phyloP scores from a whole-genome alignment of 1,140 invertebrate genomes.

The Fopius arisanus region DNA sequence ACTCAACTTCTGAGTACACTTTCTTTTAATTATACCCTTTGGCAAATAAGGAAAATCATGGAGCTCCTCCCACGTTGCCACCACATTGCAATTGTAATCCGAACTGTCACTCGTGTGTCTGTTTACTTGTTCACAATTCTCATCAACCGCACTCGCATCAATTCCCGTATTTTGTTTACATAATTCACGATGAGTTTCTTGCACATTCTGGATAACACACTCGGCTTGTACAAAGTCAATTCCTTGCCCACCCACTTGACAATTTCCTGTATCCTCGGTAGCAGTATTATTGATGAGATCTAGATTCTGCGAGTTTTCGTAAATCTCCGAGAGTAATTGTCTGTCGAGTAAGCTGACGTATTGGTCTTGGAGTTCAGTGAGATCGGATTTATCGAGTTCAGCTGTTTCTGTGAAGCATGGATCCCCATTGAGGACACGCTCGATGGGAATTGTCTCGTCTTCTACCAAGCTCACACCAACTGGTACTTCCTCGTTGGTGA shows the following conservation, averaged over 20 bases:
- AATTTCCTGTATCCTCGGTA: slow-evolving; percentile 12
- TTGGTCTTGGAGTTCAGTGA: slow-evolving; percentile 34
- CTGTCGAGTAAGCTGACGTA: slow-evolving; percentile 35
- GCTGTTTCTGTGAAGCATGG: slow-evolving; percentile 39
- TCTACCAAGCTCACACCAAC: slow-evolving; percentile 1
- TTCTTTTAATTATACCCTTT: slow-evolving; percentile 17
- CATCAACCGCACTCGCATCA: background rate
- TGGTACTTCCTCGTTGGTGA: slow-evolving; percentile 15
- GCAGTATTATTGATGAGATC: slow-evolving; percentile 13
- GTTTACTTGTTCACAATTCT: slow-evolving; percentile 15
- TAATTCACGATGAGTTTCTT: slow-evolving; percentile 12
- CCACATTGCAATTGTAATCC: slow-evolving; percentile 37
- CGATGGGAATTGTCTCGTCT: slow-evolving; percentile 23
- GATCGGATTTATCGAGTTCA: slow-evolving; percentile 36
- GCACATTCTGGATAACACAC: slow-evolving; percentile 29
- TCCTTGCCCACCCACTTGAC: background rate
- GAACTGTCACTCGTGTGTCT: slow-evolving; percentile 25
- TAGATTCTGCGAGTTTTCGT: slow-evolving; percentile 13
- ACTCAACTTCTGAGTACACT: background rate
- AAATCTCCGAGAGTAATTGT: slow-evolving; percentile 29
- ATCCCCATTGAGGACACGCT: slow-evolving; percentile 35
- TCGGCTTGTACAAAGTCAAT: slow-evolving; percentile 17
- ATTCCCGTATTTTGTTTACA: background rate
- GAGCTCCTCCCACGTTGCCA: slow-evolving; percentile 35
- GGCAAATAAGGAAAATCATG: slow-evolving; percentile 27